Evolutionary conservation across 2,888 invertebrate species (phyloP).

Genomic region (Pedicia rivosa): DNA sequence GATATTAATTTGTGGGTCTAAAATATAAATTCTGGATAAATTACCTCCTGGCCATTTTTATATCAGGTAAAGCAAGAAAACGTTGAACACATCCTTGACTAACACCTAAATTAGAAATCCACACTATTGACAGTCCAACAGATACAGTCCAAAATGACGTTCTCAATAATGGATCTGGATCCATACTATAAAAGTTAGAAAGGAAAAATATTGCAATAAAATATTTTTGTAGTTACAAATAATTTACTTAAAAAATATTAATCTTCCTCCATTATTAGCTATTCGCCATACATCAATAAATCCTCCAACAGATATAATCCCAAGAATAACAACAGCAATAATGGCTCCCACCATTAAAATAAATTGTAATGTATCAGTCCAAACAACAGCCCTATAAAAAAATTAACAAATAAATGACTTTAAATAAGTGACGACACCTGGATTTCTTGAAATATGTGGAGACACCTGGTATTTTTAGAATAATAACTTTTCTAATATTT

Average conservation of each 20-base stretch:
- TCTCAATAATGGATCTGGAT: conserved; percentile 40
- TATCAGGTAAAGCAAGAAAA: conserved; percentile 30
- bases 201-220: no score
- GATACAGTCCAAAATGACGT: conserved; percentile 43
- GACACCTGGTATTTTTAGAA: no score
- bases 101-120: conserved; percentile 25
- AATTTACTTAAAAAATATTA: conserved; percentile 44
- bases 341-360: conserved; percentile 38
- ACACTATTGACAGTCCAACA: conserved; percentile 32
- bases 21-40: no score
- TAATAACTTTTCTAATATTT: no score
- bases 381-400: conserved; percentile 39
- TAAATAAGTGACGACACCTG: no score
- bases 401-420: not conserved
- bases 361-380: conserved; percentile 44
- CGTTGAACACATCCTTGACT: conserved; percentile 33
- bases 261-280: conserved; percentile 36
- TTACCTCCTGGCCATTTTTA: conserved; percentile 22
- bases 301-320: conserved; percentile 38
- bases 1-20: no score
- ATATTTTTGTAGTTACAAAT: not conserved
- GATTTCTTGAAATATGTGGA: no score
- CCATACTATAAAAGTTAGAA: conserved; percentile 41
- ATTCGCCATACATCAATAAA: conserved; percentile 39
- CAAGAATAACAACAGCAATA: conserved; percentile 38